Base-by-base conservation (phyloP, 2,888 invertebrate species). In the Acanthopleura granulata region DNA sequence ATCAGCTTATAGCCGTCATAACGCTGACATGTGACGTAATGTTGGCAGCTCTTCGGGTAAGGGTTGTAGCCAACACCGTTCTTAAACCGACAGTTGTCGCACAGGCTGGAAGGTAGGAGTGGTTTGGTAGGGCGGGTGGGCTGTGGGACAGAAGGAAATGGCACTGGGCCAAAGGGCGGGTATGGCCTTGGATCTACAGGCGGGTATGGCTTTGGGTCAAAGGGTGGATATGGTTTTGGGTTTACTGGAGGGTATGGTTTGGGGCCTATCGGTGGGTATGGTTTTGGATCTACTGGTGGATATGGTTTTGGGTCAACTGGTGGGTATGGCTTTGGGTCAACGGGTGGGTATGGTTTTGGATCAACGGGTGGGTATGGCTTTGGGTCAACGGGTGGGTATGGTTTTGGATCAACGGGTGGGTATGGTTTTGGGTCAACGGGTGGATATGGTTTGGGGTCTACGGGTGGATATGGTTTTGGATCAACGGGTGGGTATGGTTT, bases 11-110 rank as follows among this genome's bases (percentile, higher is more conserved):
- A 27, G 29, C 66, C 66, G 29, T 27, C 66, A 66, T 66, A 66
- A 6, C 29, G 18, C 6, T 27, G 66, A 66, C 66, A 66, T 27
- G 22, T 22, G 4, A 66, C 66, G 14, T 27, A 66, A 22, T 18
- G 12, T 14, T 25, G 66, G 14, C 66, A 66, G 66, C 29, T 27
- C 29, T 66, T 27, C 16, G 66, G 66, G 29, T 22, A 66, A 16
- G 66, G 66, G 29, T 66, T 66, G 66, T 27, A 66, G 15, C 66
- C 66, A 27, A 66, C 66, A 6, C 66, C 66, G 14, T 66, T 66
- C 29, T 27, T 66, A 25, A 66, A 66, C 4, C 29, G 22, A 27
- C 66, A 66, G 66, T 66, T 66, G 22, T 66, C 66, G 25, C 66
- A 66, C 25, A 66, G 66, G 29, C 29, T 66, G 29, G 22, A 66